These are phyloP conservation scores for Cercocebus atys DNA, from an alignment of 2,113 vertebrate species.

Conservation along the genomic window DNA sequence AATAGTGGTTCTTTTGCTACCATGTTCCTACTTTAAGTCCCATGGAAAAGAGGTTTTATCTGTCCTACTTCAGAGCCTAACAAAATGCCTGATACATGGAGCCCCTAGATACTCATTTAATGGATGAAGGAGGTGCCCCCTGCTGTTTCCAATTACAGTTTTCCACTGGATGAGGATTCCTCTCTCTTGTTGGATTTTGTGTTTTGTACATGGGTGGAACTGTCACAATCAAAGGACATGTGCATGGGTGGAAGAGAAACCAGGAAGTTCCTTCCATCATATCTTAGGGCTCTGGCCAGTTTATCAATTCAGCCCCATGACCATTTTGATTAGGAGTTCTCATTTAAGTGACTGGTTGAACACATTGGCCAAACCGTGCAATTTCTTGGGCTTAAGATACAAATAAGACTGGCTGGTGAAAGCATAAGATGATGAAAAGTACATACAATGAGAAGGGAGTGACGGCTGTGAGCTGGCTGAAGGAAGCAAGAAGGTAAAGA, in stretches of 20 bases:
- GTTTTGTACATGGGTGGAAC: not conserved
- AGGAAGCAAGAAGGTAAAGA: not conserved
- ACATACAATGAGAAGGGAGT: not conserved
- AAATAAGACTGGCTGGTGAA: not conserved
- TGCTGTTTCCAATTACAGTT: not conserved
- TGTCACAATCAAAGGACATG: not conserved
- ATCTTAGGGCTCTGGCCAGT: not conserved
- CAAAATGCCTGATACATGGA: not conserved
- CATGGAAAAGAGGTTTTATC: not conserved
- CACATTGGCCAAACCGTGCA: not conserved
- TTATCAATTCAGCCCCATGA: not conserved
- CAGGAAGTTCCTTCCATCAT: not conserved
- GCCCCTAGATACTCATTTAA: not conserved
- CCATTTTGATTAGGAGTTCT: not conserved
- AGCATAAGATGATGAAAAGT: not conserved
- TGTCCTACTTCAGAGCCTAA: not conserved
- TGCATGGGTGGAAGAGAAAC: not conserved
- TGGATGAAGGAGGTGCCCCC: not conserved
- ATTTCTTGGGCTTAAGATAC: not conserved
- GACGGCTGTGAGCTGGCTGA: not conserved
- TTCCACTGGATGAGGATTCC: not conserved
- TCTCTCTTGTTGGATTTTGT: not conserved
- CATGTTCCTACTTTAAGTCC: not conserved
- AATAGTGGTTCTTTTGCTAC: not conserved
- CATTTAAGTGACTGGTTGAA: not conserved